Conservation (phyloP, 2,113 vertebrate species). For the Rhodinocichla rosea region DNA sequence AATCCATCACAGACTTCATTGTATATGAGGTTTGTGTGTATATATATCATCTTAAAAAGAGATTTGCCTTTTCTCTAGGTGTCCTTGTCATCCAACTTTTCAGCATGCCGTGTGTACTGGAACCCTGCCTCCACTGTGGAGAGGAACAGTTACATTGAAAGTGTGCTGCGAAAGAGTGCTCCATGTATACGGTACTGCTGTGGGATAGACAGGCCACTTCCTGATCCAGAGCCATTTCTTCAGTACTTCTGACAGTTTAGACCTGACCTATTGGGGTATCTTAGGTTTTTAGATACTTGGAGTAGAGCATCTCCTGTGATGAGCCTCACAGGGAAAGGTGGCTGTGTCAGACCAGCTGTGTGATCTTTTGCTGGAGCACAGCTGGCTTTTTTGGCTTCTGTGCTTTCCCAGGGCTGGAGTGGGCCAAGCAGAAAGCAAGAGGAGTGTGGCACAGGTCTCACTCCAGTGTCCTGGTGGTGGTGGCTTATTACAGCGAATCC, state of each 20-base stretch:
- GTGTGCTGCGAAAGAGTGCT: slow-evolving; percentile 64
- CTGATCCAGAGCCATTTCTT: not conserved
- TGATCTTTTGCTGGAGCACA: not conserved
- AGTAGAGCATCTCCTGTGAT: not conserved
- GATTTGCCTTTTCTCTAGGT: slow-evolving; percentile 64
- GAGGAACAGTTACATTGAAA: slow-evolving; percentile 50
- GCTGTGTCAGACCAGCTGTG: not conserved
- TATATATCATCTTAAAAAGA: not conserved
- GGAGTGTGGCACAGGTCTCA: not conserved
- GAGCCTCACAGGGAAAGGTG: not conserved
- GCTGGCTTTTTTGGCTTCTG: not conserved
- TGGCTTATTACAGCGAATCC: not conserved
- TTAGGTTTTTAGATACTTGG: not conserved
- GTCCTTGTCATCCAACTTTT: slow-evolving; percentile 76
- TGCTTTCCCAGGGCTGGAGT: not conserved
- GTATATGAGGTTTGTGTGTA: not conserved
- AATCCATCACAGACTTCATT: not conserved
- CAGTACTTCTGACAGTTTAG: not conserved
- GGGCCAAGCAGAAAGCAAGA: not conserved
- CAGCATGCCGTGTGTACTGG: slow-evolving; percentile 82
- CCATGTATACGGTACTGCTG: slow-evolving; percentile 73
- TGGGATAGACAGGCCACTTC: not conserved
- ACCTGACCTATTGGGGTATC: not conserved
- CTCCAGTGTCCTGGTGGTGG: not conserved
- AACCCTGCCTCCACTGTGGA: slow-evolving; percentile 53